Base-by-base conservation (phyloP, 2,113 vertebrate species). In the Callipepla californica region DNA sequence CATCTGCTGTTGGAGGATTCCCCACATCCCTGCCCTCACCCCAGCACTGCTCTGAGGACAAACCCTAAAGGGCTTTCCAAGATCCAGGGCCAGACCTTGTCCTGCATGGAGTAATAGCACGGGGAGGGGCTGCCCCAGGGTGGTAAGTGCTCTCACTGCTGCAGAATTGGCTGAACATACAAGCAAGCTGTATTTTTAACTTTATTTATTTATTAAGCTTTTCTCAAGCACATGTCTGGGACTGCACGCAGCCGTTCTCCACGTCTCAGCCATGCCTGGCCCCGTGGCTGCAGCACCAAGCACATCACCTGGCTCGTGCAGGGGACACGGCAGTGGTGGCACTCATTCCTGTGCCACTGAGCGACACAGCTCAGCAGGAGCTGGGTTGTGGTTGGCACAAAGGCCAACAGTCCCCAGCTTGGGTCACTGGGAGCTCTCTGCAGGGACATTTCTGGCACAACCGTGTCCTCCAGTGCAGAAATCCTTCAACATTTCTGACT, bases 81-180 rank as follows among this genome's bases (percentile, higher is more conserved):
- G 38, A 58, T 7, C 38, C 1, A 0, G 72, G 55, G 30, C 53
- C 84, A 74, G 59, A 17, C 16, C 18, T 30, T 50, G 48, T 70
- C 13, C 58, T 20, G 42, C n/a, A 38, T 23, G 14, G 28, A 63
- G 21, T 7, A 30, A 4, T 2, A 7, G 42, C 25, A 44, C 55
- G 0, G 2, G 44, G 58, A 26, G 75, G 34, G 38, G 48, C 16
- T 69, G 82, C 62, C 13, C 32, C 48, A 72, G 57, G 67, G 65
- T 69, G 92, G 65, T 81, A 38, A 85, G 84, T 80, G 42, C 55
- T 76, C 26, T 75, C 14, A 30, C 73, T 44, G 57, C 57, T 67
- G 80, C 47, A 55, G 47, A 38, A 59, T 8, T 26, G 61, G 34
- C 44, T 57, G 66, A 34, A 85, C 1, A 0, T 21, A 36, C 36